A percentile compares a stretch with the other conserved stretches of the same genome.
phyloP scores from a whole-genome alignment of 1,140 invertebrate genomes.

The Tribolium castaneum region DNA sequence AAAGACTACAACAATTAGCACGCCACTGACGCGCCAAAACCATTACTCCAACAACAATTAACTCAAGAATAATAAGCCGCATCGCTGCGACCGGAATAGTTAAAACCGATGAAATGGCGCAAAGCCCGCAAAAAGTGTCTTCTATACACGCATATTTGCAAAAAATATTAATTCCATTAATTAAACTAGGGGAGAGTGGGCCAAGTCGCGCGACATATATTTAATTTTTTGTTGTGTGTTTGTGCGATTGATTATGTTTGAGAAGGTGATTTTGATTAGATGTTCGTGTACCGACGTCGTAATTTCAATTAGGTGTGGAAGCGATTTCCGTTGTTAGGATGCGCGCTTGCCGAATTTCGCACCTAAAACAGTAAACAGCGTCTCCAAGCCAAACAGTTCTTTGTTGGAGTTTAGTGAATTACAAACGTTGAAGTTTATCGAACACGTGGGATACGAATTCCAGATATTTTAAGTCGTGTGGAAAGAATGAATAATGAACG shows the following conservation, averaged over 20 bases:
- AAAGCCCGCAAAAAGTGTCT: no score
- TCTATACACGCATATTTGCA: no score
- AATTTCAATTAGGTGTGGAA: background rate
- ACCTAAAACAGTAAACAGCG: conserved; percentile 16
- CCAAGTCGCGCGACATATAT: no score
- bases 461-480: conserved; percentile 43
- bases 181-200: no score
- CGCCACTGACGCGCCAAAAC: background rate
- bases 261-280: no score
- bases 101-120: background rate
- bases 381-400: conserved; percentile 15
- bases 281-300: background rate
- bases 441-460: conserved; percentile 38
- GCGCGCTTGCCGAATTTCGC: background rate
- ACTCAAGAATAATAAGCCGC: background rate
- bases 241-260: no score
- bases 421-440: conserved; percentile 38
- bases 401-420: conserved; percentile 37
- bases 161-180: no score
- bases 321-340: background rate
- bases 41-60: background rate
- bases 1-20: conserved; percentile 23
- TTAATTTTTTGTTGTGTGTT: no score
- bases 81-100: background rate
- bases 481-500: conserved; percentile 44